These are phyloP conservation scores for Therioaphis trifolii DNA, from an alignment of 2,888 invertebrate species.

Conservation along the genomic window DNA sequence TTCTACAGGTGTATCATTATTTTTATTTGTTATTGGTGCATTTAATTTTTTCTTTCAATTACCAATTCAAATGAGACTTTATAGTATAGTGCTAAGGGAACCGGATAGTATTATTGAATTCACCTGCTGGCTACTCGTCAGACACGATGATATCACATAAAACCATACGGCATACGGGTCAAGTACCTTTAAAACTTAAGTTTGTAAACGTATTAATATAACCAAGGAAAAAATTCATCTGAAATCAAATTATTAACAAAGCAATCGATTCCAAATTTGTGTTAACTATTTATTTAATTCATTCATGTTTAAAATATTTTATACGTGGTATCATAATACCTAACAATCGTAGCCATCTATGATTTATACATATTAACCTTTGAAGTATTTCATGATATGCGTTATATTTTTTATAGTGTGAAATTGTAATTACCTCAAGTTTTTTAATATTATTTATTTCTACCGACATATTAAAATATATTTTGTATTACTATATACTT, in stretches of 20 bases:
- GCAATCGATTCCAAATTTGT: too few species aligned
- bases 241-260: background rate
- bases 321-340: too few species aligned
- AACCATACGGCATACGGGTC: constrained; percentile 1
- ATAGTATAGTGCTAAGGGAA: constrained; percentile 18
- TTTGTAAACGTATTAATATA: background rate
- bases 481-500: background rate
- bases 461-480: background rate
- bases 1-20: constrained; percentile 47
- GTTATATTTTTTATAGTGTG: too few species aligned
- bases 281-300: too few species aligned
- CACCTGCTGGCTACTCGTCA: constrained; percentile 50
- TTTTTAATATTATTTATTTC: too few species aligned
- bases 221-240: background rate
- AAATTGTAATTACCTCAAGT: too few species aligned
- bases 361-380: too few species aligned
- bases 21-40: constrained; percentile 44
- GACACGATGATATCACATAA: background rate
- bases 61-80: constrained; percentile 61
- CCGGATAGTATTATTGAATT: constrained; percentile 53
- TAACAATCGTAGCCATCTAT: too few species aligned
- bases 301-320: too few species aligned
- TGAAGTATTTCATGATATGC: too few species aligned
- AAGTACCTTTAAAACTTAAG: constrained; percentile 46
- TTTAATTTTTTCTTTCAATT: constrained; percentile 46